Evolutionary conservation across 2,113 vertebrate species (phyloP).

Genomic region (Gavia stellata): DNA sequence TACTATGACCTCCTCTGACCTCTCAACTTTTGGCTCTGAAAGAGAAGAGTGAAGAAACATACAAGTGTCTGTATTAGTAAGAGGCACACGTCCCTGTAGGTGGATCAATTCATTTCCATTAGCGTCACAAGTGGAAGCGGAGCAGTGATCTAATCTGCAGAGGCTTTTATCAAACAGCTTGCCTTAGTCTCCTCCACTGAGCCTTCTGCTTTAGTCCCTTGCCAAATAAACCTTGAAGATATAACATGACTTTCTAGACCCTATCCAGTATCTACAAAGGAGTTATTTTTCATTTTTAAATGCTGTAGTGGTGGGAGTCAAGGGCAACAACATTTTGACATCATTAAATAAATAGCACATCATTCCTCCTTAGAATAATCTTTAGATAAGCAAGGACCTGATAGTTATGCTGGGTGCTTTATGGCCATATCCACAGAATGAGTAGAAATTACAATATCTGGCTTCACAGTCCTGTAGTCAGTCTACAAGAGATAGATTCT

Average conservation of each 20-base stretch:
- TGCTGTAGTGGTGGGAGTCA: neutral
- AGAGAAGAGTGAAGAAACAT: neutral
- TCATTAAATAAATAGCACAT: neutral
- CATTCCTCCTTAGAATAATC: neutral
- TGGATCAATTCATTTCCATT: neutral
- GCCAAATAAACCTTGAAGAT: constrained; percentile 4
- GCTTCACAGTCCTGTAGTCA: neutral
- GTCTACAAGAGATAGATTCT: neutral
- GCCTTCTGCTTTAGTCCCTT: neutral
- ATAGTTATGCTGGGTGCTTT: neutral
- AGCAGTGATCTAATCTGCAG: neutral
- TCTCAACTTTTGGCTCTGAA: neutral
- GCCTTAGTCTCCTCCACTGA: neutral
- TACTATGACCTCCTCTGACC: neutral
- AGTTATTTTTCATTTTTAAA: neutral
- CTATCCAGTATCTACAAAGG: neutral
- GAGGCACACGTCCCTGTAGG: neutral
- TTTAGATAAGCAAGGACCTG: neutral
- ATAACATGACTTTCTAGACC: neutral
- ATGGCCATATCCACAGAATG: neutral
- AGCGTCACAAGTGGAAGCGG: neutral
- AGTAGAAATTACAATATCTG: neutral
- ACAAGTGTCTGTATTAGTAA: neutral
- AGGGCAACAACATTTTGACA: neutral
- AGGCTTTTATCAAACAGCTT: neutral